These are phyloP conservation scores for Cordilura impudica DNA, from an alignment of 2,888 invertebrate species.

Conservation along the genomic window DNA sequence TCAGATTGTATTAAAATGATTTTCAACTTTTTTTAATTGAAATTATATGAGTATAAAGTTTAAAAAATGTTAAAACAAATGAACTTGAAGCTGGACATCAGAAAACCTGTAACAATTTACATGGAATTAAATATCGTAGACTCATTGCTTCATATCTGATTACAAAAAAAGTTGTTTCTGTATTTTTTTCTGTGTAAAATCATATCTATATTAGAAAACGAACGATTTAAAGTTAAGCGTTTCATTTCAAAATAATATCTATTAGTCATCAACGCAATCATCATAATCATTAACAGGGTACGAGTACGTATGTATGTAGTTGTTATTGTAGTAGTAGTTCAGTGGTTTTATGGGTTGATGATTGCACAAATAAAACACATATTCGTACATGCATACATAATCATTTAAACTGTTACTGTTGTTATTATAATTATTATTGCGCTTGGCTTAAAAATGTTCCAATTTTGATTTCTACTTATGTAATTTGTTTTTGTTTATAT, in stretches of 20 bases:
- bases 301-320: too few relatives aligned
- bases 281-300: neutral
- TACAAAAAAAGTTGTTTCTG: too few relatives aligned
- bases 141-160: too few relatives aligned
- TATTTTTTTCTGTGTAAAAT: conserved; percentile 7
- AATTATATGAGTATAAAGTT: too few relatives aligned
- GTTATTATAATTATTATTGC: conserved; percentile 27
- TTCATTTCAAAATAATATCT: conserved; percentile 37
- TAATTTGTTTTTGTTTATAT: neutral
- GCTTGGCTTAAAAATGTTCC: conserved; percentile 23
- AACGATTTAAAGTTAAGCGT: conserved; percentile 7
- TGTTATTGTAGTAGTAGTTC: conserved; percentile 56
- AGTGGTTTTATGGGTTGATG: conserved; percentile 49
- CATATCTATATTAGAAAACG: conserved; percentile 18
- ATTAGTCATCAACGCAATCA: conserved; percentile 25
- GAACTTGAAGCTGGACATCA: too few relatives aligned
- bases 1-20: too few relatives aligned
- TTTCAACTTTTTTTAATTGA: too few relatives aligned
- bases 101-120: too few relatives aligned
- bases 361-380: conserved; percentile 37
- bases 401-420: conserved; percentile 2
- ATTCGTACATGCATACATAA: neutral
- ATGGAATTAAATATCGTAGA: too few relatives aligned
- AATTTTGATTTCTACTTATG: conserved; percentile 41
- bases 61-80: too few relatives aligned